phyloP scores from a whole-genome alignment of 2,113 vertebrate genomes.

The Alectura lathami region DNA sequence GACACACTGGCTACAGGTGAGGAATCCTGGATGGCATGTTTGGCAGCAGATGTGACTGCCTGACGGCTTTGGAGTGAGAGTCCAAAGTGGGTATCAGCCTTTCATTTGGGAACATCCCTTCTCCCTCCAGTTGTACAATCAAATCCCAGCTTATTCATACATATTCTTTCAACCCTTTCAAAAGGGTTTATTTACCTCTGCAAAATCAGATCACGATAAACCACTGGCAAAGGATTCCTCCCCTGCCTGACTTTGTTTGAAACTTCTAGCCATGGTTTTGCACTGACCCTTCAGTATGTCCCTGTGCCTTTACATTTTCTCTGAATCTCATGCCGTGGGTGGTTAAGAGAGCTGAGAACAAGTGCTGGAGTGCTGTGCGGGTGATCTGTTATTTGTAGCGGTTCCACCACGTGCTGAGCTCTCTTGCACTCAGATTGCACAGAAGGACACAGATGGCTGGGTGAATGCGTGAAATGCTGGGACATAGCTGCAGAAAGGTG shows the following conservation, averaged over 20 bases:
- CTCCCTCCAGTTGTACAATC: not conserved
- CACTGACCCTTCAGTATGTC: not conserved
- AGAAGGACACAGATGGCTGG: not conserved
- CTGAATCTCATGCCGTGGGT: not conserved
- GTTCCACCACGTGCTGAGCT: not conserved
- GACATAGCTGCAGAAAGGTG: not conserved
- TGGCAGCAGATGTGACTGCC: not conserved
- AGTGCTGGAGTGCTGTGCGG: not conserved
- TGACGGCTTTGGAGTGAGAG: not conserved
- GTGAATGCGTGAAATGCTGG: not conserved
- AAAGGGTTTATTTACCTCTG: not conserved
- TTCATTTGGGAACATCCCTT: not conserved
- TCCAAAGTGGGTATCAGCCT: accelerated
- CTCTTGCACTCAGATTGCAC: not conserved
- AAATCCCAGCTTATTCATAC: not conserved
- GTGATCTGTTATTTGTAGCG: not conserved
- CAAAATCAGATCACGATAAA: not conserved
- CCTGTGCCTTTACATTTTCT: not conserved
- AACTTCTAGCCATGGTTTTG: not conserved
- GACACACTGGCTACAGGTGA: not conserved
- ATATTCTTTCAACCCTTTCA: not conserved
- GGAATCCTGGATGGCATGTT: not conserved
- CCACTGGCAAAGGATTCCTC: not conserved
- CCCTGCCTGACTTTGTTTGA: not conserved
- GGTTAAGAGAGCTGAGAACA: not conserved